Evolutionary conservation across 2,113 vertebrate species (phyloP).

Genomic region (Calcarius ornatus): DNA sequence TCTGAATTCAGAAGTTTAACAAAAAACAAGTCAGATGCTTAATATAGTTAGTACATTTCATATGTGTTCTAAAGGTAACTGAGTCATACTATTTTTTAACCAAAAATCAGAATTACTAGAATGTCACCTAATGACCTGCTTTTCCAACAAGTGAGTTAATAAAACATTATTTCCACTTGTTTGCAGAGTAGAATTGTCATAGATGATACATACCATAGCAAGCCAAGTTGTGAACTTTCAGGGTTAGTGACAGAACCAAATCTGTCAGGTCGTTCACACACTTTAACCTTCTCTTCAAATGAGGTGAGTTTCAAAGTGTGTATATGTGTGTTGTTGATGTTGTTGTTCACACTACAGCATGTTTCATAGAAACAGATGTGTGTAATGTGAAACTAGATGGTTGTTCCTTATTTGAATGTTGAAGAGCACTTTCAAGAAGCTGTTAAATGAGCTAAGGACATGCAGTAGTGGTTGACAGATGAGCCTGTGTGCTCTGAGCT

Average conservation of each 20-base stretch:
- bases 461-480: not conserved
- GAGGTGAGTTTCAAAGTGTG: slow-evolving; percentile 87
- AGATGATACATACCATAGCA: slow-evolving; percentile 88
- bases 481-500: not conserved
- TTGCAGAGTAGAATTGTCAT: slow-evolving; percentile 92
- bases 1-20: not conserved
- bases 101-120: not conserved
- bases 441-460: not conserved
- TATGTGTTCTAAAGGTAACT: not conserved
- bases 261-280: slow-evolving; percentile 91
- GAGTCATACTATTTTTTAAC: not conserved
- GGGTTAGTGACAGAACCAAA: slow-evolving; percentile 91
- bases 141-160: slow-evolving; percentile 76
- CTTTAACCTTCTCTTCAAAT: slow-evolving; percentile 93
- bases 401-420: not conserved
- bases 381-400: slow-evolving; percentile 7
- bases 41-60: not conserved
- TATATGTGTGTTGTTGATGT: slow-evolving; percentile 68
- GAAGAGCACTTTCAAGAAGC: not conserved
- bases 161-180: slow-evolving; percentile 86
- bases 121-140: slow-evolving; percentile 58
- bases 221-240: slow-evolving; percentile 87
- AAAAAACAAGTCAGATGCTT: not conserved
- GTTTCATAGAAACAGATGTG: slow-evolving; percentile 10
- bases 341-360: slow-evolving; percentile 47